Percentiles rank a stretch among this genome's conserved stretches.
Evolutionary conservation across 2,113 vertebrate genomes (phyloP).

Genomic region (Glaucidium brasilianum): DNA sequence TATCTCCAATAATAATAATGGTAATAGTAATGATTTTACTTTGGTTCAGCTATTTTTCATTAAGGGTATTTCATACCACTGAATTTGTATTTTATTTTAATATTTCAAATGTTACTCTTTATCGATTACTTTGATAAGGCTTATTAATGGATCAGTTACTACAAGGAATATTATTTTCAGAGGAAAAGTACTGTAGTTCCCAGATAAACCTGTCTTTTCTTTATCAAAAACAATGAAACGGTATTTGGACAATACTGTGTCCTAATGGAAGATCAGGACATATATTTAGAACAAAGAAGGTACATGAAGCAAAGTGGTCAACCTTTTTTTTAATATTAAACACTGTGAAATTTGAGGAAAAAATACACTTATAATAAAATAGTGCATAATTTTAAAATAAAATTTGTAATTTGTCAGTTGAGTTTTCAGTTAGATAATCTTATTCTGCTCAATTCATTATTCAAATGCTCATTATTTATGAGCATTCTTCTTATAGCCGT

Average conservation of each 20-base stretch:
- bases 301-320: not conserved
- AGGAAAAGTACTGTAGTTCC: not conserved
- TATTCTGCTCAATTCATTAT: too few relatives aligned
- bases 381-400: not conserved
- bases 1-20: not conserved
- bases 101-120: not conserved
- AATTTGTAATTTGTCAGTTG: not conserved
- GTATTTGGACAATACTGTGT: not conserved
- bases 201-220: not conserved
- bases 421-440: not conserved
- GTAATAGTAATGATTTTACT: not conserved
- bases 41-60: not conserved
- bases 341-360: fast-evolving
- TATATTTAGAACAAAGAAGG: too few relatives aligned
- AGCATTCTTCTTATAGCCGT: not conserved
- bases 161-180: not conserved
- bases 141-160: not conserved
- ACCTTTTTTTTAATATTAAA: not conserved
- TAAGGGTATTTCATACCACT: not conserved
- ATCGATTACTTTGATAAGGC: not conserved
- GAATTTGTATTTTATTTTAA: not conserved
- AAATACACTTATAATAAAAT: not conserved
- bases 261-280: not conserved
- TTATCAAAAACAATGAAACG: not conserved
- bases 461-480: not conserved